Conservation (phyloP, 2,797 vertebrate species). For the Alfaro cultratus region DNA sequence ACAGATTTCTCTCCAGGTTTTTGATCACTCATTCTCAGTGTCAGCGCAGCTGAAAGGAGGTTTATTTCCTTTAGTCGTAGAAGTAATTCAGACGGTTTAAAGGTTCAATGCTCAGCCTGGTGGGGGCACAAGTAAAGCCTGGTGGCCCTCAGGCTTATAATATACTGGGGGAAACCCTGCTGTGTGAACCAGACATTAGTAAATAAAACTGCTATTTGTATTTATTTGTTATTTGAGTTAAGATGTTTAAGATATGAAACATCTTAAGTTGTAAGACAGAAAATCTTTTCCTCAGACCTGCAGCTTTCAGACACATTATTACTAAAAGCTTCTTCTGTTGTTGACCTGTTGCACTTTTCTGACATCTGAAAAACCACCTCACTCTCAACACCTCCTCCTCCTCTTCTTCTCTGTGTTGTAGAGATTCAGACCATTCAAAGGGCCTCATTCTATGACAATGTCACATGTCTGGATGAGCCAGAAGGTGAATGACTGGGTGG, state of each 20-base stretch:
- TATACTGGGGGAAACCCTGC: no score
- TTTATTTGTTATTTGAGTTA: not conserved
- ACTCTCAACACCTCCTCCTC: slow-evolving; percentile 27
- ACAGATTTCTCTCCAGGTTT: not conserved
- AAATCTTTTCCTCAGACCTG: not conserved
- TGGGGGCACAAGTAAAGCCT: no score
- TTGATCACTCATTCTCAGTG: not conserved
- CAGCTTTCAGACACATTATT: not conserved
- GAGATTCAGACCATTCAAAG: slow-evolving; percentile 99
- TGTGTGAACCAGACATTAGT: not conserved
- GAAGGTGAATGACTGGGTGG: slow-evolving; percentile 91
- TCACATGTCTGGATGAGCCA: slow-evolving; percentile 95
- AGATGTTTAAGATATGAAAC: no score
- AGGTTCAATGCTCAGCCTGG: not conserved
- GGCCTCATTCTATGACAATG: slow-evolving; percentile 99
- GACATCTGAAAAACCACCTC: slow-evolving; percentile 15
- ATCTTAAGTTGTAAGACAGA: not conserved
- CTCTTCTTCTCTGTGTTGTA: slow-evolving; percentile 78
- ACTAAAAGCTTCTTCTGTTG: slow-evolving; percentile 49
- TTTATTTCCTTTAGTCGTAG: not conserved
- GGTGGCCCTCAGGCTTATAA: no score
- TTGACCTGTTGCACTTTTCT: slow-evolving; percentile 33
- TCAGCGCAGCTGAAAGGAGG: not conserved
- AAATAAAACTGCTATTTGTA: not conserved
- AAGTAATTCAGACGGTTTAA: not conserved